These are phyloP conservation scores for Pseudococcus viburni DNA, from an alignment of 2,888 invertebrate species.

Conservation along the genomic window DNA sequence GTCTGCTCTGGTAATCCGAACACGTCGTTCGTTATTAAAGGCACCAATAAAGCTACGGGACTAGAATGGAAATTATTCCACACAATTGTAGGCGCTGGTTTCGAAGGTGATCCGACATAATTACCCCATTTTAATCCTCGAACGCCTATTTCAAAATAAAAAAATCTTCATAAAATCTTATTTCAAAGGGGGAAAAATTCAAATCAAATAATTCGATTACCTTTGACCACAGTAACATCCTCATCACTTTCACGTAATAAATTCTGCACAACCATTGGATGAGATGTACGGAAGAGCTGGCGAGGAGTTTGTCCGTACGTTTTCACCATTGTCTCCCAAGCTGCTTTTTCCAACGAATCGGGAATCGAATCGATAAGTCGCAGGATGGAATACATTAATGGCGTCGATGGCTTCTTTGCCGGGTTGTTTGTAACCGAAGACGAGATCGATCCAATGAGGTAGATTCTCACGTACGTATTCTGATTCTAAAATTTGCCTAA, in stretches of 20 bases:
- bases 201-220: neutral
- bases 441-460: conserved; percentile 93
- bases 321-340: conserved; percentile 88
- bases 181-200: neutral
- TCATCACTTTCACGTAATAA: conserved; percentile 65
- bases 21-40: conserved; percentile 76
- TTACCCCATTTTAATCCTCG: conserved; percentile 85
- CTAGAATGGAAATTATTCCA: conserved; percentile 74
- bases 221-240: conserved; percentile 52
- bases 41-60: conserved; percentile 72
- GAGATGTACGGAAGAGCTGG: conserved; percentile 83
- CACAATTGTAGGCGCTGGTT: conserved; percentile 76
- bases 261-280: conserved; percentile 75
- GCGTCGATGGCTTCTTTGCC: conserved; percentile 90
- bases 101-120: conserved; percentile 86
- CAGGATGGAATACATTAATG: conserved; percentile 91
- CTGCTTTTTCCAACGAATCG: conserved; percentile 82
- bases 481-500: conserved; percentile 83
- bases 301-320: conserved; percentile 93
- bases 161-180: neutral
- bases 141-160: conserved; percentile 68
- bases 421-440: conserved; percentile 91
- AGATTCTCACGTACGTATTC: conserved; percentile 83
- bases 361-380: conserved; percentile 84
- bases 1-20: conserved; percentile 76